phyloP scores from a whole-genome alignment of 2,888 invertebrate genomes.

The Patella depressa region DNA sequence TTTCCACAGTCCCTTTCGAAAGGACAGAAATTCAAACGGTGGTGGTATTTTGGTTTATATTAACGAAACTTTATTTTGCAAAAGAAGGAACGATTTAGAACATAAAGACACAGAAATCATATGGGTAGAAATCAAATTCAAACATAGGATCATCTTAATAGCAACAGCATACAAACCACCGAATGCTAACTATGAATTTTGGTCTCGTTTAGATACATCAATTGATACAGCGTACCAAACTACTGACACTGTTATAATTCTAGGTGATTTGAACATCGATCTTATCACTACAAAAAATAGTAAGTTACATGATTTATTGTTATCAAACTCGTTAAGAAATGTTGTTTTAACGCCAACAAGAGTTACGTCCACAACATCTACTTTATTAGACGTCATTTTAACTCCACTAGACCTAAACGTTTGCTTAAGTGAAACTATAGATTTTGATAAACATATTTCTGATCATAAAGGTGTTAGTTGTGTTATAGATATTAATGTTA shows the following conservation, averaged over 20 bases:
- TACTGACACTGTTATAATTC: background rate
- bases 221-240: background rate
- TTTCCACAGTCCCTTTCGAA: background rate
- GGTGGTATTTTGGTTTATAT: background rate
- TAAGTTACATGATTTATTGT: background rate
- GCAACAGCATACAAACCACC: background rate
- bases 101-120: background rate
- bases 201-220: background rate
- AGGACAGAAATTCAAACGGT: background rate
- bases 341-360: background rate
- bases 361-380: background rate
- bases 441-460: background rate
- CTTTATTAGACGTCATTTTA: background rate
- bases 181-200: background rate
- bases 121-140: background rate
- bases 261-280: background rate
- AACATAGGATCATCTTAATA: background rate
- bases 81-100: background rate
- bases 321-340: background rate
- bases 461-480: background rate
- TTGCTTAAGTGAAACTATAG: background rate
- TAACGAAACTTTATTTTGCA: background rate
- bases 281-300: background rate
- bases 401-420: background rate
- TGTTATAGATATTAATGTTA: no score